These are phyloP conservation scores for Ischnus inquisitorius DNA, from an alignment of 2,888 invertebrate species.

Conservation along the genomic window DNA sequence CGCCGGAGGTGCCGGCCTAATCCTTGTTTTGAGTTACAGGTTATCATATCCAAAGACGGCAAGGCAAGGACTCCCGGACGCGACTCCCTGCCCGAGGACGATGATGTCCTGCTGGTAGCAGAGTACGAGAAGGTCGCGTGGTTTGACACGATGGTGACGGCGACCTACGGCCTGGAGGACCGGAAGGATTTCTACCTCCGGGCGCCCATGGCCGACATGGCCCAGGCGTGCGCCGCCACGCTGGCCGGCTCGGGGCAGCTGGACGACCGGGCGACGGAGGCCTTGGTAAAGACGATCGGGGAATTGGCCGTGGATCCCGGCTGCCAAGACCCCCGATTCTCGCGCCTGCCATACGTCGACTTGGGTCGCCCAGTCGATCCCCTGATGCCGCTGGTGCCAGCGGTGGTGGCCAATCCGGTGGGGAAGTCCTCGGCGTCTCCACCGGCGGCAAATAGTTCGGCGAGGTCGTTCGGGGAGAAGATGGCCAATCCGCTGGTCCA, in stretches of 20 bases:
- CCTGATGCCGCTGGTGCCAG: not conserved
- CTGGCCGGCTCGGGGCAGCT: no score
- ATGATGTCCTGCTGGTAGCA: no score
- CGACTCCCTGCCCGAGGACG: no score
- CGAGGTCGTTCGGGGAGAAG: not conserved
- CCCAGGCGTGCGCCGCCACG: no score
- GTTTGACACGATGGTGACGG: not conserved
- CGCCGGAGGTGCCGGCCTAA: no score
- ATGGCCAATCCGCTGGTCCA: not conserved
- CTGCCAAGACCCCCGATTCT: not conserved
- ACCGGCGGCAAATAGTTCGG: not conserved
- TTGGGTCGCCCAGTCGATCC: not conserved
- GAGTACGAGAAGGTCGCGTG: not conserved
- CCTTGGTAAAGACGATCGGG: not conserved
- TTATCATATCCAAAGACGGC: not conserved
- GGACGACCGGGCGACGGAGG: not conserved
- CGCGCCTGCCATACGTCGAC: not conserved
- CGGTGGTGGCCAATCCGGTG: not conserved
- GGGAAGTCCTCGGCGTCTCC: not conserved
- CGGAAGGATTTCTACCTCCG: no score
- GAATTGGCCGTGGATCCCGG: not conserved
- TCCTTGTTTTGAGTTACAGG: not conserved
- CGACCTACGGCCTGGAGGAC: no score
- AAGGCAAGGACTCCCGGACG: no score
- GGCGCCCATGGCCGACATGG: no score